A percentile compares a stretch with the other conserved stretches of the same genome.
These are phyloP conservation scores for Carpatolechia fugitivella DNA, from an alignment of 2,888 invertebrate species.

Conservation along the genomic window DNA sequence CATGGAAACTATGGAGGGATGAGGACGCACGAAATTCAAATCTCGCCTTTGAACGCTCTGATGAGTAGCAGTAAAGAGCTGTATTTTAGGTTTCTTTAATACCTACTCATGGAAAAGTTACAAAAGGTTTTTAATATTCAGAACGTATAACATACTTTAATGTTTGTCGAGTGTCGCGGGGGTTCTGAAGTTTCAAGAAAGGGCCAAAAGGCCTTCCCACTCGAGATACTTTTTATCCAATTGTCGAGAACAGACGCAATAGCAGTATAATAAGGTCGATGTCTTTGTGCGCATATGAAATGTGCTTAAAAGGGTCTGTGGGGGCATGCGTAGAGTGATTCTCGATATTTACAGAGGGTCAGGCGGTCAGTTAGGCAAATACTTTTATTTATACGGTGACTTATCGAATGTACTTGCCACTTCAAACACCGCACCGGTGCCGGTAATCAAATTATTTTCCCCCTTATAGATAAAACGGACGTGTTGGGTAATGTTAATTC, in stretches of 20 bases:
- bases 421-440: slow-evolving; percentile 4
- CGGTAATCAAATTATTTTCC: slow-evolving; percentile 3
- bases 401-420: slow-evolving; percentile 18
- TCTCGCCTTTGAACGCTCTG: slow-evolving; percentile 47
- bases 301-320: slow-evolving; percentile 11
- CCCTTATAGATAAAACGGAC: background rate
- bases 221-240: slow-evolving; percentile 57
- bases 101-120: slow-evolving; percentile 53
- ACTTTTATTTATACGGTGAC: slow-evolving; percentile 34
- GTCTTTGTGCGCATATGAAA: slow-evolving; percentile 10
- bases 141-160: slow-evolving; percentile 53
- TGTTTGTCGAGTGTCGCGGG: slow-evolving; percentile 53
- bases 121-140: slow-evolving; percentile 61
- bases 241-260: slow-evolving; percentile 44
- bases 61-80: slow-evolving; percentile 53
- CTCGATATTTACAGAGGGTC: slow-evolving; percentile 33
- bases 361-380: slow-evolving; percentile 38
- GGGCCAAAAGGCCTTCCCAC: slow-evolving; percentile 46
- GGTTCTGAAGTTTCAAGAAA: slow-evolving; percentile 44
- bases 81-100: slow-evolving; percentile 55
- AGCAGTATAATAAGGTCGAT: slow-evolving; percentile 32
- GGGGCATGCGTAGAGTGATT: slow-evolving; percentile 4
- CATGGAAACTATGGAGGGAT: too few species aligned
- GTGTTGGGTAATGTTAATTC: background rate
- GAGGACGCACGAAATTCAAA: slow-evolving; percentile 18